Evolutionary conservation across 2,888 invertebrate genomes (phyloP).

Genomic region (Plagiodera versicolora): DNA sequence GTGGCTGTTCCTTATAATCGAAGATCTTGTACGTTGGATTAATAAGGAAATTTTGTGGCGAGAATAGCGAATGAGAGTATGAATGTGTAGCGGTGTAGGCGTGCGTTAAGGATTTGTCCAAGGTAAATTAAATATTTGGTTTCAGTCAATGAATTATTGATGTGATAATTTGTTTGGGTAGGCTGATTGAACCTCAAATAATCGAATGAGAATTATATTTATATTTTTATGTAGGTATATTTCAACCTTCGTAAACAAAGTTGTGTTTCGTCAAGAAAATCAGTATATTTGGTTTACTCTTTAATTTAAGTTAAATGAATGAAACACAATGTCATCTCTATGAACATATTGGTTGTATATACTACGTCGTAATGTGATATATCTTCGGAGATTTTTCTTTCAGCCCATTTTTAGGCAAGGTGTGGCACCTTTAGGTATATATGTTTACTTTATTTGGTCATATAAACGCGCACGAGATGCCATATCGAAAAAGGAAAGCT

Average conservation of each 20-base stretch:
- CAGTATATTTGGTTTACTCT: too few species aligned
- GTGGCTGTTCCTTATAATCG: background rate
- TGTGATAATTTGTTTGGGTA: background rate
- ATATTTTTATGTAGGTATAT: background rate
- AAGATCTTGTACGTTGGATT: background rate
- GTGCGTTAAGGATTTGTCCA: conserved; percentile 25
- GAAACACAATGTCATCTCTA: too few species aligned
- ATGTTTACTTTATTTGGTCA: too few species aligned
- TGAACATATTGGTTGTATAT: too few species aligned
- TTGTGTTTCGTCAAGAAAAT: background rate
- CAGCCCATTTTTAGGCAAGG: too few species aligned
- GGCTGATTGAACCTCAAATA: background rate
- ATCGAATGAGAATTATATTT: background rate
- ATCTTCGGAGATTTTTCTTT: too few species aligned
- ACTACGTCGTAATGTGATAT: too few species aligned
- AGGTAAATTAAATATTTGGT: background rate
- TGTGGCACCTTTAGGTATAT: too few species aligned
- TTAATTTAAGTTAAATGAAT: too few species aligned
- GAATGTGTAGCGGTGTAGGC: conserved; percentile 16
- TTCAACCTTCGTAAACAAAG: background rate
- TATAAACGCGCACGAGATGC: background rate
- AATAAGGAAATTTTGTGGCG: background rate
- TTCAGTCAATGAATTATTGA: background rate
- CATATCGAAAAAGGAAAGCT: background rate
- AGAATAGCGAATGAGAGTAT: background rate